Percentiles rank a stretch among this genome's conserved stretches.
These are phyloP conservation scores for Agrochola lychnidis DNA, from an alignment of 2,888 invertebrate species.

Conservation along the genomic window DNA sequence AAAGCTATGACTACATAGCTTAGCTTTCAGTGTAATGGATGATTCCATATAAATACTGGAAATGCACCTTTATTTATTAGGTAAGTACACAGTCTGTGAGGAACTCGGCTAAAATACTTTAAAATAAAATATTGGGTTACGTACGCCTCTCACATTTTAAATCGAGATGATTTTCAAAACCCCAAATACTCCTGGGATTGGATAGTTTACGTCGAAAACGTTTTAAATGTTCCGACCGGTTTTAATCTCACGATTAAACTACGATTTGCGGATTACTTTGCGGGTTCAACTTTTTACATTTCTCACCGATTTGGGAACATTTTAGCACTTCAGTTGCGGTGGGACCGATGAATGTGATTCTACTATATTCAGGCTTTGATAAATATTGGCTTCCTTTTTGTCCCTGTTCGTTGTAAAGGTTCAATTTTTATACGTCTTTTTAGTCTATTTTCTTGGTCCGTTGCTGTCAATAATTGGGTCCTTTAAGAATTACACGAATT, in stretches of 20 bases:
- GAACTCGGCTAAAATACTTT: not conserved
- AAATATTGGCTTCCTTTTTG: slow-evolving; percentile 1
- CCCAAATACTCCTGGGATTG: slow-evolving; percentile 35
- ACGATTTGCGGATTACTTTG: slow-evolving; percentile 46
- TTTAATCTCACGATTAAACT: slow-evolving; percentile 42
- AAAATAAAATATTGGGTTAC: not conserved
- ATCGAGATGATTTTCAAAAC: slow-evolving; percentile 42
- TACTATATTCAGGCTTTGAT: slow-evolving; percentile 6
- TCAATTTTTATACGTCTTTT: not conserved
- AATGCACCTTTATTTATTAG: not conserved
- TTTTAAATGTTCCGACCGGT: slow-evolving; percentile 48
- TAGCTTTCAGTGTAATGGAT: not conserved
- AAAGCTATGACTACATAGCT: not conserved
- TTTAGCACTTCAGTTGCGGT: slow-evolving; percentile 35
- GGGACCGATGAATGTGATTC: slow-evolving; percentile 31
- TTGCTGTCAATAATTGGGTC: not conserved
- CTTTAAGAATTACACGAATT: too few relatives aligned
- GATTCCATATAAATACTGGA: not conserved
- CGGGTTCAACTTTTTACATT: slow-evolving; percentile 28
- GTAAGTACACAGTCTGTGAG: not conserved
- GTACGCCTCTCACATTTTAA: slow-evolving; percentile 27
- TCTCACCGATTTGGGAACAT: slow-evolving; percentile 10
- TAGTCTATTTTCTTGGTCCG: not conserved
- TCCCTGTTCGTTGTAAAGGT: not conserved
- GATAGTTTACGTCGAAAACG: slow-evolving; percentile 52